Percentiles rank a stretch among this genome's conserved stretches.
Conservation (phyloP, 2,888 invertebrate species). For the Pseudeuparius sepicola region DNA sequence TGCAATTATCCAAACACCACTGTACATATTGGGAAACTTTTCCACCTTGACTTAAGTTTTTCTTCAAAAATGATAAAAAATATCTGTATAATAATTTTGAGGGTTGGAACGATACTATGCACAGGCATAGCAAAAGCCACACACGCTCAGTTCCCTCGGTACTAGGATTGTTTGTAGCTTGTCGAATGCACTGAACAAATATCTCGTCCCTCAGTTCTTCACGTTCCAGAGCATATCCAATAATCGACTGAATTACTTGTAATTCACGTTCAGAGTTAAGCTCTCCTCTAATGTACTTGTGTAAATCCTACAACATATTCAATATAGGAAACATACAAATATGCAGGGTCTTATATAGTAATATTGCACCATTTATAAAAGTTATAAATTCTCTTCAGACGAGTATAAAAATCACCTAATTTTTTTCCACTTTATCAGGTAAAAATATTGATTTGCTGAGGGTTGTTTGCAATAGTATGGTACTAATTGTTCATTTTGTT, state of each 20-base stretch:
- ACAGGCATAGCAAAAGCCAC: conserved; percentile 81
- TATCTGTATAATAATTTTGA: conserved; percentile 73
- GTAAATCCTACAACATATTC: conserved; percentile 59
- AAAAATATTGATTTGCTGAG: too few relatives aligned
- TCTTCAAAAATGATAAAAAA: conserved; percentile 64
- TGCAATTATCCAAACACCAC: conserved; percentile 89
- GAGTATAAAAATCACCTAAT: too few relatives aligned
- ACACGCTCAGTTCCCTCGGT: conserved; percentile 74
- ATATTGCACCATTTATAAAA: too few relatives aligned
- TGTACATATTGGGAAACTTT: conserved; percentile 77
- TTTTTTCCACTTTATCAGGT: too few relatives aligned
- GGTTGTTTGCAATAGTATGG: too few relatives aligned
- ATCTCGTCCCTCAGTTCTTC: conserved; percentile 90
- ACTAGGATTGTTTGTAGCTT: conserved; percentile 81
- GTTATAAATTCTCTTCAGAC: too few relatives aligned
- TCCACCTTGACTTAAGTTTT: conserved; percentile 57
- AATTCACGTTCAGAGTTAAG: conserved; percentile 75
- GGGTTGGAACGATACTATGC: conserved; percentile 88
- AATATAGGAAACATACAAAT: neutral
- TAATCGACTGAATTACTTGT: conserved; percentile 72
- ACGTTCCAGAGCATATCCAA: conserved; percentile 78
- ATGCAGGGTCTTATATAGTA: too few relatives aligned
- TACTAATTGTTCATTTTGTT: too few relatives aligned
- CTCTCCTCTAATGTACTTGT: conserved; percentile 84
- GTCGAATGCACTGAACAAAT: conserved; percentile 77